These are phyloP conservation scores for Cantharis nigra DNA, from an alignment of 2,888 invertebrate genomes.

Conservation along the genomic window DNA sequence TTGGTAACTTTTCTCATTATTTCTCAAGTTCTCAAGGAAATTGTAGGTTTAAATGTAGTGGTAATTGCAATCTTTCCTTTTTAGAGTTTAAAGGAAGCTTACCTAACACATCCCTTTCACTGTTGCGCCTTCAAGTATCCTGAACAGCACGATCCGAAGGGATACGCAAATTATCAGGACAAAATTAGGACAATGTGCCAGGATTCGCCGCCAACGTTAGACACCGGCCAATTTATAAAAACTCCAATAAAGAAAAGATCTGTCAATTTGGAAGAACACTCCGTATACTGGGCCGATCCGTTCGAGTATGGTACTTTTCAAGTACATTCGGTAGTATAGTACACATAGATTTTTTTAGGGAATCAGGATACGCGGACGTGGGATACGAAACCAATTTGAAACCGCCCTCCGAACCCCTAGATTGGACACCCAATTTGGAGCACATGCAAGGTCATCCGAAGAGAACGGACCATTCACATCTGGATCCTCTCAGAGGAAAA, in stretches of 20 bases:
- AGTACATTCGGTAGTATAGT: neutral
- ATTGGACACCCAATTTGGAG: slow-evolving; percentile 36
- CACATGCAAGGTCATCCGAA: slow-evolving; percentile 34
- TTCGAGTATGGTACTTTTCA: slow-evolving; percentile 9
- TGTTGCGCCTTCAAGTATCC: slow-evolving; percentile 90
- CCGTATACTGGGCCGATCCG: slow-evolving; percentile 12
- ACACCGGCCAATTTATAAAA: slow-evolving; percentile 35
- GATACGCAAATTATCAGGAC: slow-evolving; percentile 66
- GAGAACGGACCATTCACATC: slow-evolving; percentile 32
- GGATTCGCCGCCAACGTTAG: slow-evolving; percentile 26
- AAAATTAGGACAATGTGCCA: slow-evolving; percentile 54
- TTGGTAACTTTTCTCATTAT: neutral
- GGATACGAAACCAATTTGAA: slow-evolving; percentile 19
- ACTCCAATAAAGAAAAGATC: neutral
- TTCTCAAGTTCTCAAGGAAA: neutral
- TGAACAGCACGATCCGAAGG: slow-evolving; percentile 74
- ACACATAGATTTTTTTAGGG: neutral
- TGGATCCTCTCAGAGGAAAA: slow-evolving; percentile 40
- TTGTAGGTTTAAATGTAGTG: neutral
- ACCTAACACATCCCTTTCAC: slow-evolving; percentile 84
- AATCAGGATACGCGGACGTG: slow-evolving; percentile 5
- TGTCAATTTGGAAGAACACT: neutral
- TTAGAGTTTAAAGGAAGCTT: slow-evolving; percentile 71
- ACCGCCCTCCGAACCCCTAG: slow-evolving; percentile 29
- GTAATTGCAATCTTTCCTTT: slow-evolving; percentile 7